Evolutionary conservation across 2,113 vertebrate genomes (phyloP), one percentile per base, ranked within the genome.

Genomic region (Corythoichthys intestinalis): DNA sequence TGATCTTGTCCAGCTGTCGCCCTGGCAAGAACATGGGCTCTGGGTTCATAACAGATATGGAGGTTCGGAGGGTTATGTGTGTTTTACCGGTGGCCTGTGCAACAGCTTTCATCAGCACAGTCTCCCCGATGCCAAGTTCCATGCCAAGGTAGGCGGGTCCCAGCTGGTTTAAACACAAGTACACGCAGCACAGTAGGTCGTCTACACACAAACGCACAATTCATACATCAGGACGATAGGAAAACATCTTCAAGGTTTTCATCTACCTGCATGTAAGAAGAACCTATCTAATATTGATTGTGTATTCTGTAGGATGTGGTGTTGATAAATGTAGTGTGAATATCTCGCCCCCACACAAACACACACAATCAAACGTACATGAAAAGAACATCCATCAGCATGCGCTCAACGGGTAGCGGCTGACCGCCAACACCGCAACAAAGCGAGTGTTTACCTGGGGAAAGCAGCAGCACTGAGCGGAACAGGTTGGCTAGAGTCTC

Each of bases 401-500:
- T 66, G 70, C 69, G 41, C 69, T 66, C 79, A 78, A 85, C 78
- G 64, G 78, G 56, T 35, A 85, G 75, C 67, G 78, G 71, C 81
- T 61, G 81, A 74, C 79, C 68, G 80, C 87, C 85, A 81, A 74
- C 74, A 67, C 80, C 74, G 47, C 85, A 70, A 75, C 80, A 76
- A 80, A 78, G 67, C n/a, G 71, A 34, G 48, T 71, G 56, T 71
- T 94, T 93, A 60, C 89, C 82, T 69, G 95, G 94, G 37, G 94
- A 92, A 73, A 97, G 88, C 63, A 91, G 88, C 67, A 95, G 87
- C 74, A 95, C 93, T 0, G 95, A 96, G 66, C 94, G 94, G 34
- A 95, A 83, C 49, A 96, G 78, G 86, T 96, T 96, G 61, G 94
- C 94, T 83, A 96, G 88, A 0, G 92, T 96, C 87, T 97, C 94